Evolutionary conservation across 2,113 vertebrate species (phyloP).

Genomic region (Cephalopterus ornatus): DNA sequence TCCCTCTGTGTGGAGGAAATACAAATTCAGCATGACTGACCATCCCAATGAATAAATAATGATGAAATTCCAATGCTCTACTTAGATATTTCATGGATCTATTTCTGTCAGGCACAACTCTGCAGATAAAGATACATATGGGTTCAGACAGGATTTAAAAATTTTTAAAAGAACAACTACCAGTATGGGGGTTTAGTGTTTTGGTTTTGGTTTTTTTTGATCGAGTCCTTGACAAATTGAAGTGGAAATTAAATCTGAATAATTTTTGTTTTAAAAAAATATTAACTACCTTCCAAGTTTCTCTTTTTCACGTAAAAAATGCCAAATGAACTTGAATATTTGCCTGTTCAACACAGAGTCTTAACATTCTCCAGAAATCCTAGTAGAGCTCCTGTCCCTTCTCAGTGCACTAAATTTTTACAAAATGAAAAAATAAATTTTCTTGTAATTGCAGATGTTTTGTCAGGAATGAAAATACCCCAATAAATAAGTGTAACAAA

Average conservation of each 20-base stretch:
- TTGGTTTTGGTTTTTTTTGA: not conserved
- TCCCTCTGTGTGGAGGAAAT: not conserved
- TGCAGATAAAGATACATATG: not conserved
- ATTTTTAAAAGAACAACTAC: not conserved
- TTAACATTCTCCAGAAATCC: not conserved
- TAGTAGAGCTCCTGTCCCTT: not conserved
- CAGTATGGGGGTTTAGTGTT: rapidly evolving
- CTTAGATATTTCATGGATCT: not conserved
- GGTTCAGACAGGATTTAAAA: not conserved
- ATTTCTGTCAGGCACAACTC: not conserved
- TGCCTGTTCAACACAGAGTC: not conserved
- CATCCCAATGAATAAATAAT: not conserved
- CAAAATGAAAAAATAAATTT: not conserved
- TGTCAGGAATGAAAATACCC: not conserved
- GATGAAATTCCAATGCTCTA: not conserved
- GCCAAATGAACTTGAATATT: not conserved
- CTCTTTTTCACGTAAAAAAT: not conserved
- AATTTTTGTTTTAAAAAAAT: not conserved
- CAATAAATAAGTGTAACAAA: not conserved
- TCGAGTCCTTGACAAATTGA: not conserved
- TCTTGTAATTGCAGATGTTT: not conserved
- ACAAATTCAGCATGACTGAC: not conserved
- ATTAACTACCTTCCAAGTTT: not conserved
- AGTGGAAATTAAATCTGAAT: not conserved
- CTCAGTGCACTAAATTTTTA: not conserved